Evolutionary conservation across 2,797 vertebrate genomes (phyloP), one percentile per base, ranked within the genome.

Genomic region (Poecilia wingei): DNA sequence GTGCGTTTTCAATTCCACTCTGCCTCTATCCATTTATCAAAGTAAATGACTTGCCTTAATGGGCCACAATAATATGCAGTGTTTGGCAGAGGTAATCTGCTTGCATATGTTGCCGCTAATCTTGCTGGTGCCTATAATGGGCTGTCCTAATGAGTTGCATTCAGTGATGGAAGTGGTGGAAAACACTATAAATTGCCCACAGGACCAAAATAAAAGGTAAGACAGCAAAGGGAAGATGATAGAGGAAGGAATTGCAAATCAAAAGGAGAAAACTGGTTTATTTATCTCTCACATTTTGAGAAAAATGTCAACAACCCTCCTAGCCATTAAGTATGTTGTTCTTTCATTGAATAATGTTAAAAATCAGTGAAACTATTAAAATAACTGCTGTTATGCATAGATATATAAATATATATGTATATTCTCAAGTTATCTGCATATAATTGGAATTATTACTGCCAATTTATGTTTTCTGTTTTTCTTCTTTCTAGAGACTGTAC

Each of bases 51-150:
- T 87, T 57, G 75, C 88, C 86, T 90, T 92, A 93, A 94, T 94
- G 90, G 91, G 77, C 85, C 78, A 72, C 75, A 91, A 92, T 94
- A 81, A 94, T 91, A 91, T 92, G 94, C 94, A 90, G 90, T 90
- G 89, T 89, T 93, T 91, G 92, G 90, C 86, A 85, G 88, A 89
- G 79, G 91, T 87, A 94, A 94, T 95, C 92, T 92, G 91, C 87
- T 57, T 71, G 87, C 83, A 82, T 87, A 88, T 91, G 90, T 88
- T 80, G 86, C 79, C 43, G 59, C 90, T 94, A 93, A 94, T 94
- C 91, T 89, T n/a, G 68, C 79, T 41, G 79, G 39, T 53, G 47
- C 87, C 82, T 51, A 79, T 93, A 94, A 95, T 94, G 91, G 90
- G 79, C 68, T 43, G 41, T 78, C 49, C 79, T 94, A 95, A 93